These are phyloP conservation scores for Cercopithecus diana DNA, from an alignment of 2,797 vertebrate species.

Conservation along the genomic window DNA sequence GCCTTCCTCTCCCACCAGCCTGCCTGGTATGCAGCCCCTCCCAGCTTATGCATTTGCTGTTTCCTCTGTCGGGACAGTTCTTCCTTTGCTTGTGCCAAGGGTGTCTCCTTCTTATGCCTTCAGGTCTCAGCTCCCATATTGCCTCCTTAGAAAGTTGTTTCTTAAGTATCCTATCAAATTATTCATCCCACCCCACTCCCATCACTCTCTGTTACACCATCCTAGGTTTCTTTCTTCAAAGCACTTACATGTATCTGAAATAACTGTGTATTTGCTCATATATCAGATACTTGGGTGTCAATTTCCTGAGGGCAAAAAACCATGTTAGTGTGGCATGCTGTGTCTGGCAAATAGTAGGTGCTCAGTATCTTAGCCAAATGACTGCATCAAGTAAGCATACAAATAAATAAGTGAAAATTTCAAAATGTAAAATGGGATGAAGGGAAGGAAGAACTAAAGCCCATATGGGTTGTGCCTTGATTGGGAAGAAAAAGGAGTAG, in stretches of 20 bases:
- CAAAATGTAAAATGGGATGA: neutral
- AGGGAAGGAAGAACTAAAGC: neutral
- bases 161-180: neutral
- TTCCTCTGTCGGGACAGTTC: neutral
- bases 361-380: neutral
- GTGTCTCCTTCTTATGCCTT: neutral
- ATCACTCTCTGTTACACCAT: neutral
- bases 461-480: neutral
- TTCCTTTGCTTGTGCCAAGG: neutral
- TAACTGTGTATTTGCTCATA: neutral
- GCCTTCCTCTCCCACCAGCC: neutral
- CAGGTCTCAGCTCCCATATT: neutral
- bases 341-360: neutral
- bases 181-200: fast-evolving
- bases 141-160: neutral
- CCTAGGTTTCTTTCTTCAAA: neutral
- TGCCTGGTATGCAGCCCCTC: neutral
- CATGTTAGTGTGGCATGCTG: fast-evolving
- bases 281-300: neutral
- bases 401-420: neutral
- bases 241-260: neutral
- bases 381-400: neutral
- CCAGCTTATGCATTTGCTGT: neutral
- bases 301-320: neutral
- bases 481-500: neutral